Conservation (phyloP, 2,888 invertebrate genomes). For the Cacoxenus indagator region DNA sequence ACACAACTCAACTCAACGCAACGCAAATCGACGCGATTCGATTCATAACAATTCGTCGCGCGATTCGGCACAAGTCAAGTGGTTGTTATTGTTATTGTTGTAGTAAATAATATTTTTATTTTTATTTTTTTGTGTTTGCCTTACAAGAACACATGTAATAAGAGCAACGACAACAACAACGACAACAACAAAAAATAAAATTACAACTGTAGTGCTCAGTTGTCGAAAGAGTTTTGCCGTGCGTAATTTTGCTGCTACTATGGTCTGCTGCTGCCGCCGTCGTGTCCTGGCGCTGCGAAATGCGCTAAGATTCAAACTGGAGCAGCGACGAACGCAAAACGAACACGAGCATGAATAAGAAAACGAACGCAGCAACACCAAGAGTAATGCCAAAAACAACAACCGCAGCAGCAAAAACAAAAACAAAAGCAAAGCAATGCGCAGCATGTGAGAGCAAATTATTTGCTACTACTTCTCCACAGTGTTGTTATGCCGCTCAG, state of each 20-base stretch:
- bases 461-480: background rate
- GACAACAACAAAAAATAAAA: background rate
- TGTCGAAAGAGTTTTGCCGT: constrained; percentile 3
- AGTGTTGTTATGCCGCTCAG: too few relatives aligned
- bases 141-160: background rate
- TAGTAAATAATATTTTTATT: background rate
- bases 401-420: background rate
- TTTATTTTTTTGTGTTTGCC: background rate
- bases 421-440: background rate
- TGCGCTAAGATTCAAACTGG: constrained; percentile 52
- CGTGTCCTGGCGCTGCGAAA: constrained; percentile 49
- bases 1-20: background rate
- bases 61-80: background rate
- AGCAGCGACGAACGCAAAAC: constrained; percentile 44
- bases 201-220: background rate
- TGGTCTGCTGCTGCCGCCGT: background rate
- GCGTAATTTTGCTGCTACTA: background rate
- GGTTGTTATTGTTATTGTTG: constrained; percentile 6
- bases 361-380: background rate
- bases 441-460: background rate
- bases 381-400: background rate
- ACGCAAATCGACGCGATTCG: background rate
- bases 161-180: background rate
- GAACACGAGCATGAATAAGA: constrained; percentile 27
- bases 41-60: background rate